Evolutionary conservation across 2,113 vertebrate genomes (phyloP), one percentile per base, ranked within the genome.

Genomic region (Osmerus mordax): DNA sequence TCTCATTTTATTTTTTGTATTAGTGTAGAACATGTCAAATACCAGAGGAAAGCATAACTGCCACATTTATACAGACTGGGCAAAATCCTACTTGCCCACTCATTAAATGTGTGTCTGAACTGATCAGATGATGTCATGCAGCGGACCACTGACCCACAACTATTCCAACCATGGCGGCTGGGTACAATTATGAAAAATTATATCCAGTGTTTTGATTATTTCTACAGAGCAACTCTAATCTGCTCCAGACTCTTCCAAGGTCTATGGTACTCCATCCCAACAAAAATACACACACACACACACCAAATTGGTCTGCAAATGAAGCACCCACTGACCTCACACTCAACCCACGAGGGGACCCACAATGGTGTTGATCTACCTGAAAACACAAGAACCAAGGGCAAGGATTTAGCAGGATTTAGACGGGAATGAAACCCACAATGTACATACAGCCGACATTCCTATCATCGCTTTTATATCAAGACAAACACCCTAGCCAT

Each of bases 161-260:
- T 70, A 73, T 58, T 66, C 63, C 62, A 36, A 66, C 25, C 3
- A 54, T 32, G 58, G 73, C 83, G 81, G 74, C 85, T 84, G 85
- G 21, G 61, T 63, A 29, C 67, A 73, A 81, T 84, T 78, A 87
- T 59, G 28, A 60, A 66, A 21, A 65, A 66, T 29, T 15, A 62
- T 41, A 72, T 75, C 52, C 47, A 51, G 75, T 59, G 52, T 70
- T 32, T 63, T 70, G 51, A 77, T 69, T 56, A 54, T 71, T 81
- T 74, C 63, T 32, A 72, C 72, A 70, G 79, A 78, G 52, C 63
- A 70, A 55, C 53, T 69, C n/a, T 65, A 75, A 58, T 36, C 28
- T 71, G 60, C 76, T 76, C 54, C 68, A 32, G 65, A 55, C 61
- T 65, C 32, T 19, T 19, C 64, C 32, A 65, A 51, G 64, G 32